These are phyloP conservation scores for Drosophila setifemur DNA, from an alignment of 1,140 invertebrate genomes.

Conservation along the genomic window DNA sequence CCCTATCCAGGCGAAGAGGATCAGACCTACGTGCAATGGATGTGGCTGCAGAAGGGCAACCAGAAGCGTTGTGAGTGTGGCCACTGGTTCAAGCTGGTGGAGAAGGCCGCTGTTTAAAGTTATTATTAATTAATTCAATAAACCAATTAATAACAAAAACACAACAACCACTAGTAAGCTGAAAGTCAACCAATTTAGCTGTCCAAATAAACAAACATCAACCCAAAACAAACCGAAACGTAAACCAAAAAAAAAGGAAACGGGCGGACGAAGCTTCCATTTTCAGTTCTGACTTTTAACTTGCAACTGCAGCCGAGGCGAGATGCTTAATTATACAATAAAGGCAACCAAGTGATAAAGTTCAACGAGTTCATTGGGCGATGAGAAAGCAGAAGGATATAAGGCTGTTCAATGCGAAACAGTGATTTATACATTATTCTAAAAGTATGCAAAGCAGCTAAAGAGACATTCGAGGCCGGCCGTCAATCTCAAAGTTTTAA, in stretches of 20 bases:
- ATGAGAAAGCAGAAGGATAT: neutral
- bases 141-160: constrained; percentile 76
- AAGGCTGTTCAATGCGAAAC: too few species aligned
- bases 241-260: constrained; percentile 8
- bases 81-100: constrained; percentile 96
- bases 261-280: constrained; percentile 21
- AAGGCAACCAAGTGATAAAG: constrained; percentile 28
- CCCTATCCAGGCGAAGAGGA: constrained; percentile 90
- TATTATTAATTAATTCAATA: constrained; percentile 79
- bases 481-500: too few species aligned
- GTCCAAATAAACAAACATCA: constrained; percentile 74
- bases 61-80: constrained; percentile 97
- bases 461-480: too few species aligned
- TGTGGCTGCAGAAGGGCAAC: constrained; percentile 95
- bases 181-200: constrained; percentile 70
- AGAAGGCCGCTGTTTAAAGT: constrained; percentile 87
- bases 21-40: constrained; percentile 93
- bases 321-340: constrained; percentile 25
- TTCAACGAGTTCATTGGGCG: neutral
- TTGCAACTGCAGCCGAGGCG: neutral
- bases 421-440: too few species aligned
- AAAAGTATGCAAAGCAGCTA: too few species aligned
- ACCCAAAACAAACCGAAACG: constrained; percentile 34
- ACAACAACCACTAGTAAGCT: constrained; percentile 65
- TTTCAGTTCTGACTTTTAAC: constrained; percentile 31